Base-by-base conservation (phyloP, 2,888 invertebrate species). In the Mesochorus sp. region DNA sequence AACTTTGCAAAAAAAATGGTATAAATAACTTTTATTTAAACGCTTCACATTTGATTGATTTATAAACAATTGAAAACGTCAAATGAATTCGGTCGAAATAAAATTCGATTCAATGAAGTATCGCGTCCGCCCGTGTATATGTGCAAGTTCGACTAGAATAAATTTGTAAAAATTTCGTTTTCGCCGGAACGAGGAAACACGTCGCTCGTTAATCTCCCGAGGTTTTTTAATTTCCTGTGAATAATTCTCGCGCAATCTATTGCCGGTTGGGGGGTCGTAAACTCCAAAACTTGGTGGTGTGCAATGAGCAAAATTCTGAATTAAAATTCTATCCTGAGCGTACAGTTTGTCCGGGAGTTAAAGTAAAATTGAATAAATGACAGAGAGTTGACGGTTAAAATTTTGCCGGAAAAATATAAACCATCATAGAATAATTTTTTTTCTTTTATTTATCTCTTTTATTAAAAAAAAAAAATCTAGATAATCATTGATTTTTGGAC, bases 221-320 rank as follows among this genome's bases (percentile, higher is more conserved):
- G 55, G 62, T 64, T 72, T 72, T 71, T 72, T 72, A 72, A 64
- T 72, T 64, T 64, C 64, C 31, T 12, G 72, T 31, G 34, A 74
- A 67, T 67, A 55, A 67, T 74, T 59, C 55, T 34, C 24, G 21
- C 14, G 8, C 26, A 24, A 21, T 21, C 28, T 14, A 42, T 62
- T 28, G 39, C 39, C 42, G 68, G 24, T 44, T 44, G 26, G 31
- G 14, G 28, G 21, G 1, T 72, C 62, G 51, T 62, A 61, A 72
- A 64, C 44, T 62, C 62, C 14, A 34, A 53, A 34, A 53, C n/a
- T 44, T 47, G 44, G 55, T 24, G 42, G 26, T 8, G n/a, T 19
- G 21, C 26, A 1, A n/a, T 12, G n/a, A 17, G 24, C 17, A 61
- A 28, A 62, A 44, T 26, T 14, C 4, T 14, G 4, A 28, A 26